A percentile compares a stretch with the other conserved stretches of the same genome.
These are phyloP conservation scores for Nasua narica DNA, from an alignment of 2,797 vertebrate genomes.

Conservation along the genomic window DNA sequence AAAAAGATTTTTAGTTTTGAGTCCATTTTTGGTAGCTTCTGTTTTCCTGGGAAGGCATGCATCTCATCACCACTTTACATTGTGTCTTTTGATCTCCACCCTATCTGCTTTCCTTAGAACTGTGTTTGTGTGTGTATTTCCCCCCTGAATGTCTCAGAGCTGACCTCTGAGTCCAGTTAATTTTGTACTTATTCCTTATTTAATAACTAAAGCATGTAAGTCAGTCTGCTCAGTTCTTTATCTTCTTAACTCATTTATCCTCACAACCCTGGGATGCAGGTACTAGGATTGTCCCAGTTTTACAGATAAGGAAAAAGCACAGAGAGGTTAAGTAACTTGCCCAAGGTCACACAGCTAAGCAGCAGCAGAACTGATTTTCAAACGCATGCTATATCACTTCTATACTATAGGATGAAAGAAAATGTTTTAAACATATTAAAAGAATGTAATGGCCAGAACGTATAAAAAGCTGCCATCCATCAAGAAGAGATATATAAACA, in stretches of 20 bases:
- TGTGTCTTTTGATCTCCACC: not conserved
- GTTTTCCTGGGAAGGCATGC: not conserved
- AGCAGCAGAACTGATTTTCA: not conserved
- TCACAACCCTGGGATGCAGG: not conserved
- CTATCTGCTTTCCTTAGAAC: not conserved
- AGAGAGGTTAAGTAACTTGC: not conserved
- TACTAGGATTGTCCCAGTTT: not conserved
- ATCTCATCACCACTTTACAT: not conserved
- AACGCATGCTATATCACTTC: accelerated
- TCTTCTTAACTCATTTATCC: not conserved
- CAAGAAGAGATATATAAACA: not conserved
- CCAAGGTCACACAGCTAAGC: not conserved
- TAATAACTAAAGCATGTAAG: not conserved
- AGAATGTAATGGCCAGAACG: not conserved
- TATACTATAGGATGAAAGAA: not conserved
- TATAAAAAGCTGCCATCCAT: not conserved
- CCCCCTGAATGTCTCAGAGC: not conserved
- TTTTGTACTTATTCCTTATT: not conserved
- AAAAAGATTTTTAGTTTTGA: not conserved
- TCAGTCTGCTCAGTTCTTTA: not conserved
- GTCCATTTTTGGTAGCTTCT: not conserved
- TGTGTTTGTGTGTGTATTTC: not conserved
- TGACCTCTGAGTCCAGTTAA: not conserved
- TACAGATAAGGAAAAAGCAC: not conserved
- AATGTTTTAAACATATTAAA: not conserved